Evolutionary conservation across 2,113 vertebrate genomes (phyloP).

Genomic region (Sinocyclocheilus maitianheensis): DNA sequence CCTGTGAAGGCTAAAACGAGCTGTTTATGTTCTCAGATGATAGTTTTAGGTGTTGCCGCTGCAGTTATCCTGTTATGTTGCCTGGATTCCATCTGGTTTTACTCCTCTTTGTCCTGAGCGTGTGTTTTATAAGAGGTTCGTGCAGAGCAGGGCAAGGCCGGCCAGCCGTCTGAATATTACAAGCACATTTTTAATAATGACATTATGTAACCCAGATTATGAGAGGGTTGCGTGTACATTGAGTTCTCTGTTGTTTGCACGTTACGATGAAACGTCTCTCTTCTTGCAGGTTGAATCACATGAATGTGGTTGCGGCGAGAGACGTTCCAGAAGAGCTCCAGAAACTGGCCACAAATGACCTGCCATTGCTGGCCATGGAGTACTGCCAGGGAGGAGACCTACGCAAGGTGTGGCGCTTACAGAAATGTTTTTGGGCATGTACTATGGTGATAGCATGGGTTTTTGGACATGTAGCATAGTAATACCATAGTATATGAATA

Average conservation of each 20-base stretch:
- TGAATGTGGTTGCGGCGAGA: constrained; percentile 93
- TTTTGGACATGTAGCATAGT: not conserved
- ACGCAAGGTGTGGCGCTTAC: constrained; percentile 80
- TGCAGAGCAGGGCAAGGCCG: too few relatives aligned
- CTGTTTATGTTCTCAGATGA: constrained; percentile 17
- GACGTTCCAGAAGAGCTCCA: constrained; percentile 93
- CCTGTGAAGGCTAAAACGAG: not conserved
- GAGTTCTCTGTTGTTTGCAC: not conserved
- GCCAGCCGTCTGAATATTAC: constrained; percentile 14
- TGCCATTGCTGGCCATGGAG: constrained; percentile 94
- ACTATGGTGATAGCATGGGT: not conserved
- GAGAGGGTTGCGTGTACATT: not conserved
- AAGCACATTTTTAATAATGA: constrained; percentile 15
- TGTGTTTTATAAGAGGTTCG: constrained; percentile 14
- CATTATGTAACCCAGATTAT: not conserved
- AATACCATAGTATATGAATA: not conserved
- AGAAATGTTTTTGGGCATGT: not conserved
- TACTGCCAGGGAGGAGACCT: constrained; percentile 97
- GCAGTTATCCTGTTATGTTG: constrained; percentile 18
- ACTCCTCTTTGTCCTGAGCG: not conserved
- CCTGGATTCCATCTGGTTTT: constrained; percentile 14
- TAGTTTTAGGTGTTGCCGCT: not conserved
- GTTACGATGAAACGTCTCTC: not conserved
- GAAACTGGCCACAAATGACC: constrained; percentile 84
- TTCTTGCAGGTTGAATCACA: constrained; percentile 84